phyloP scores from a whole-genome alignment of 2,888 invertebrate species.

The Drosophila fungiperda region DNA sequence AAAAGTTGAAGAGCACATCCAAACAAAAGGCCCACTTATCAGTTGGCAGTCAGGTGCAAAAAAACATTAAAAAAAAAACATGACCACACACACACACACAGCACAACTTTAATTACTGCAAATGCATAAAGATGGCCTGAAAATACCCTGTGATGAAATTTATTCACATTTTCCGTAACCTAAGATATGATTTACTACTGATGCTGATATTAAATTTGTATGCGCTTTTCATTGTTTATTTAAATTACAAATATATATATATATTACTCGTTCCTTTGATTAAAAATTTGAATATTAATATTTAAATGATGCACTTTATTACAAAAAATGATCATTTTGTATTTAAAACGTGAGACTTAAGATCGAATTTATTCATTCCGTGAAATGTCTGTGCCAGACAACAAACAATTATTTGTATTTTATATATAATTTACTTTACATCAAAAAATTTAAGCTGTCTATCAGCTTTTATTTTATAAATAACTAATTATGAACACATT shows the following conservation, averaged over 20 bases:
- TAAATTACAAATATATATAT: neutral
- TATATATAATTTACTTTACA: neutral
- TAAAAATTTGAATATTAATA: too few species aligned
- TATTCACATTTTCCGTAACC: neutral
- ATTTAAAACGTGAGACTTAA: too few species aligned
- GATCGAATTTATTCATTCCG: too few species aligned
- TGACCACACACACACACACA: neutral
- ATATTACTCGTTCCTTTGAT: neutral
- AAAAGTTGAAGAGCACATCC: constrained; percentile 64
- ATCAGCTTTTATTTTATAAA: neutral
- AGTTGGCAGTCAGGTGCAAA: constrained; percentile 48
- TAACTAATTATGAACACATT: neutral
- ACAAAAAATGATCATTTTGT: too few species aligned
- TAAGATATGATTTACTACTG: neutral
- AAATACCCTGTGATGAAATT: constrained; percentile 10
- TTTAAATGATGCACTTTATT: too few species aligned
- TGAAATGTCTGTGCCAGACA: too few species aligned
- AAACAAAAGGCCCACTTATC: constrained; percentile 49
- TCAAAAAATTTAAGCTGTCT: neutral
- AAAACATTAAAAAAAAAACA: constrained; percentile 9
- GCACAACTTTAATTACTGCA: constrained; percentile 25
- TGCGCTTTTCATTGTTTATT: too few species aligned
- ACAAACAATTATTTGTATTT: neutral
- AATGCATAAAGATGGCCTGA: neutral
- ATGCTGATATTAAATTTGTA: neutral